Conservation (phyloP, 53 echinoderm and acorn worm genomes). For the Arbacia lixula region DNA sequence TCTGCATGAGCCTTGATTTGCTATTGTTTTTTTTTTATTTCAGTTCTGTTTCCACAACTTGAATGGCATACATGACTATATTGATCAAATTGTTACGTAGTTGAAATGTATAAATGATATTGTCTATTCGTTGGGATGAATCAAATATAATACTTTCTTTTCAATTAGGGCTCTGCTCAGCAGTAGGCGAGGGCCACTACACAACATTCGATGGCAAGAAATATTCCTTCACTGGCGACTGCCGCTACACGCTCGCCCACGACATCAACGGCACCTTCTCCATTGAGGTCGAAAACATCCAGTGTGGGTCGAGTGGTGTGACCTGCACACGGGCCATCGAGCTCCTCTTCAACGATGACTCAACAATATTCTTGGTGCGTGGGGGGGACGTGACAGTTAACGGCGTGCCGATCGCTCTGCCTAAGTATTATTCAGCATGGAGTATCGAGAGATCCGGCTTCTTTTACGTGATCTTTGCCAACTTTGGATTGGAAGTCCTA, state of each 20-base stretch:
- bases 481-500: slow-evolving; percentile 74
- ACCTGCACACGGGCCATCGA: slow-evolving; percentile 87
- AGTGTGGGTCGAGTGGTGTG: slow-evolving; percentile 83
- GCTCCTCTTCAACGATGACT: slow-evolving; percentile 69
- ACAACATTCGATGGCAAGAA: slow-evolving; percentile 83
- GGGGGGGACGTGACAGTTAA: slow-evolving; percentile 86
- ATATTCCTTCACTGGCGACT: slow-evolving; percentile 84
- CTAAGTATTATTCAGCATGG: slow-evolving; percentile 80
- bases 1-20: no score
- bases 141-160: no score
- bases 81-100: no score
- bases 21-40: no score
- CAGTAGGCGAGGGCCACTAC: slow-evolving; percentile 88
- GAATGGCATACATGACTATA: no score
- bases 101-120: no score
- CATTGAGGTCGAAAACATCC: slow-evolving; percentile 78
- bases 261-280: slow-evolving; percentile 71
- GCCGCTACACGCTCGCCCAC: slow-evolving; percentile 78
- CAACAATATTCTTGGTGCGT: slow-evolving; percentile 71
- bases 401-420: slow-evolving; percentile 69
- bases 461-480: slow-evolving; percentile 76
- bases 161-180: slow-evolving; percentile 76
- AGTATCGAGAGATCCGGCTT: slow-evolving; percentile 78
- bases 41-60: no score
- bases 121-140: no score